Percentiles rank a stretch among this genome's conserved stretches.
Evolutionary conservation across 2,888 invertebrate genomes (phyloP).

Genomic region (Melanotus villosus): DNA sequence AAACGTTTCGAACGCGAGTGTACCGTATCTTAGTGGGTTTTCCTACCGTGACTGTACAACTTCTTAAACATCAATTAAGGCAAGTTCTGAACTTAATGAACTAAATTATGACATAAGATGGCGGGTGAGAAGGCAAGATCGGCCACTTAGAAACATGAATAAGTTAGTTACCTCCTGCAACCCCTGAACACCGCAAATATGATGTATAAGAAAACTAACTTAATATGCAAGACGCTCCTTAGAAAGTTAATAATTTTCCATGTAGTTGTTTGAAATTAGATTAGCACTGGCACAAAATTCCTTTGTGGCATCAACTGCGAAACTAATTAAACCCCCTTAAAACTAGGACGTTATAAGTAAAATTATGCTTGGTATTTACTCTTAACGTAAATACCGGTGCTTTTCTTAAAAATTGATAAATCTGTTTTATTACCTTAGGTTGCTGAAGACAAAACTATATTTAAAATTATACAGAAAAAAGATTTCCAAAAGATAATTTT

Average conservation of each 20-base stretch:
- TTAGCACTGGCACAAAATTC: conserved; percentile 28
- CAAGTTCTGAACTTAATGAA: conserved; percentile 62
- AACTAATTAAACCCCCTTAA: background rate
- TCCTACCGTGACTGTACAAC: conserved; percentile 48
- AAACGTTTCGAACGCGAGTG: no score
- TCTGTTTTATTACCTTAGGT: no score
- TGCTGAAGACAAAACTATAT: no score
- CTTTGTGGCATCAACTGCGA: conserved; percentile 3
- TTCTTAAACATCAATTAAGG: conserved; percentile 65
- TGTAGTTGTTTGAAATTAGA: conserved; percentile 38
- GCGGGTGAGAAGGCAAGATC: conserved; percentile 56
- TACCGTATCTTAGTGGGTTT: conserved; percentile 1
- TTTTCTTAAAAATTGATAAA: no score
- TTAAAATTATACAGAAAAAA: no score
- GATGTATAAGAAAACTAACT: conserved; percentile 45
- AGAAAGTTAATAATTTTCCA: conserved; percentile 40
- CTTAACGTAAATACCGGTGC: background rate
- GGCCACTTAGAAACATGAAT: conserved; percentile 58
- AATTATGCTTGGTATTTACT: background rate
- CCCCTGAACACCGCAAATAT: conserved; percentile 43
- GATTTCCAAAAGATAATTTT: no score
- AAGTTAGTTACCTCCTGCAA: conserved; percentile 54
- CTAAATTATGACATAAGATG: conserved; percentile 62
- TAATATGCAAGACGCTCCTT: conserved; percentile 38
- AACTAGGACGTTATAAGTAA: background rate